phyloP scores from a whole-genome alignment of 2,113 vertebrate species.

The Riparia riparia region DNA sequence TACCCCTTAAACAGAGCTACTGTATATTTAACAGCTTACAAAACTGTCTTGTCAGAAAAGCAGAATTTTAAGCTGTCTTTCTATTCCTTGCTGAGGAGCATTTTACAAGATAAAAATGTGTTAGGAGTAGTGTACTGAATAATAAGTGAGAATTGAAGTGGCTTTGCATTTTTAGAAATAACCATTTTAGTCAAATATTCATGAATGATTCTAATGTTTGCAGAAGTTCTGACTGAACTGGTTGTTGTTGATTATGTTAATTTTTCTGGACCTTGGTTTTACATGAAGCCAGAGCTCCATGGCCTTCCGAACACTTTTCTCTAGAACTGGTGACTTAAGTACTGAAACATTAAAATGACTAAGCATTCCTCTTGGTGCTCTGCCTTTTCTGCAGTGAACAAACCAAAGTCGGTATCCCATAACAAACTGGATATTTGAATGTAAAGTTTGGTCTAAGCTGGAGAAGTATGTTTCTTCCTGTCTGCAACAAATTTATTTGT shows the following conservation, averaged over 20 bases:
- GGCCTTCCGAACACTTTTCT: background rate
- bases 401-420: background rate
- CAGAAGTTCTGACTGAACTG: background rate
- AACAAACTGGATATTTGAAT: background rate
- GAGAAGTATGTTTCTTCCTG: background rate
- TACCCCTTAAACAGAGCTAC: background rate
- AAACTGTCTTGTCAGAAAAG: background rate
- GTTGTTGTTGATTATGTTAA: background rate
- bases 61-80: background rate
- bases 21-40: background rate
- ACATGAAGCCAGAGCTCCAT: background rate
- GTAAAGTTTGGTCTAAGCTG: background rate
- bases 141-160: background rate
- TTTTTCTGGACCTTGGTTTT: background rate
- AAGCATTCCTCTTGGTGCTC: background rate
- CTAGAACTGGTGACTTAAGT: background rate
- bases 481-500: background rate
- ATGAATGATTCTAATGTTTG: background rate
- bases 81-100: background rate
- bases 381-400: background rate
- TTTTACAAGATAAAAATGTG: background rate
- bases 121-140: background rate
- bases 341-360: background rate
- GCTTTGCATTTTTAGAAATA: background rate
- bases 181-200: background rate